Conservation (phyloP, 2,797 vertebrate species). For the Netta rufina region DNA sequence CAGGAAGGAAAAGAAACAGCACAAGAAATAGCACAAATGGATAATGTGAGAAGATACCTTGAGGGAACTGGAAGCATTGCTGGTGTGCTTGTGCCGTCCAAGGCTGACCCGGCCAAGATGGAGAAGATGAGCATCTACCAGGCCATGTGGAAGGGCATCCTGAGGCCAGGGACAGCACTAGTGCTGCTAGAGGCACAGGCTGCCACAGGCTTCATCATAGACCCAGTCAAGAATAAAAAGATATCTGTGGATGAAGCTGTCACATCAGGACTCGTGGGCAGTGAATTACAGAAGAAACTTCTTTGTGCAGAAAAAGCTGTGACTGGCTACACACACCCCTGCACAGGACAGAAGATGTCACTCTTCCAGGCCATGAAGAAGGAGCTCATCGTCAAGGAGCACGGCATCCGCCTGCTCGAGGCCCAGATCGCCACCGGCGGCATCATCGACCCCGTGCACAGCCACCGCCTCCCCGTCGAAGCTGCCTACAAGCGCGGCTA, state of each 20-base stretch:
- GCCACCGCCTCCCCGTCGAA: too few species aligned
- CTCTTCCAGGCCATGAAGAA: too few species aligned
- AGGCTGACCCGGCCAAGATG: rapidly evolving
- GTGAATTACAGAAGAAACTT: constrained; percentile 83
- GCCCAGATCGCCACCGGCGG: too few species aligned
- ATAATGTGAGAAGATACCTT: constrained; percentile 58
- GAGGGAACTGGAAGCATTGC: constrained; percentile 80
- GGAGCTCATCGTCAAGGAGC: too few species aligned
- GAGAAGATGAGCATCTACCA: constrained; percentile 71
- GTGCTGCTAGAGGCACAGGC: constrained; percentile 89
- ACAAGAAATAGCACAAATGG: constrained; percentile 77
- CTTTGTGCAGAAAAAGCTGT: constrained; percentile 83
- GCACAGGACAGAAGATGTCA: too few species aligned
- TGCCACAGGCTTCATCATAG: constrained; percentile 82
- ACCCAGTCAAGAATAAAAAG: constrained; percentile 81
- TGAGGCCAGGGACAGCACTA: constrained; percentile 72
- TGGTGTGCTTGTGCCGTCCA: constrained; percentile 81
- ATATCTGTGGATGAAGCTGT: constrained; percentile 86
- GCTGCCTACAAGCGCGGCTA: too few species aligned
- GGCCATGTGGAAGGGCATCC: constrained; percentile 52
- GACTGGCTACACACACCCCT: constrained; percentile 75
- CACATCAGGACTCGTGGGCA: constrained; percentile 81
- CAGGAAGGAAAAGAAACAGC: constrained; percentile 76
- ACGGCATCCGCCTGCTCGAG: too few species aligned
- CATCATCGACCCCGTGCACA: not conserved